phyloP scores from a whole-genome alignment of 2,113 vertebrate species.

The Polypterus senegalus region DNA sequence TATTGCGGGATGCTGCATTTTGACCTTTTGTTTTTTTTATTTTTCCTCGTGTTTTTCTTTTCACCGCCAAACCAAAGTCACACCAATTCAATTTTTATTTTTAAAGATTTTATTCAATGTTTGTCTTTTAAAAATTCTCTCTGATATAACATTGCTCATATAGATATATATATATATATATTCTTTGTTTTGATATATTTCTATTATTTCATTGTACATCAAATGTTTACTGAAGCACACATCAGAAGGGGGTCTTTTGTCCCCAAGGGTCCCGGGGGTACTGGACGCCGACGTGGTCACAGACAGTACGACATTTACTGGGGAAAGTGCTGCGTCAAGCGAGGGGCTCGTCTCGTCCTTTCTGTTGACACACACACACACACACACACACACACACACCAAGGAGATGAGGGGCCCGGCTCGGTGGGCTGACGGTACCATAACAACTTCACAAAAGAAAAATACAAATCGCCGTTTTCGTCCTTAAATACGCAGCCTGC shows the following conservation, averaged over 20 bases:
- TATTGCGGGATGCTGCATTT: too few species aligned
- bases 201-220: too few species aligned
- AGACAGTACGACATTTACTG: too few species aligned
- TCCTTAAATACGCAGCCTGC: constrained; percentile 17
- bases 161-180: constrained; percentile 58
- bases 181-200: neutral
- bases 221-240: constrained; percentile 34
- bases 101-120: constrained; percentile 45
- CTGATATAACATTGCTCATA: constrained; percentile 60
- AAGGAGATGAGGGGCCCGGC: constrained; percentile 4
- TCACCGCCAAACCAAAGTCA: constrained; percentile 16
- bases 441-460: constrained; percentile 24
- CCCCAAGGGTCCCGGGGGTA: too few species aligned
- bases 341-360: too few species aligned
- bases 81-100: constrained; percentile 35
- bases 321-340: too few species aligned
- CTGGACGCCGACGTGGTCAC: too few species aligned
- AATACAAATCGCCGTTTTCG: constrained; percentile 16
- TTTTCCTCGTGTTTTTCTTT: too few species aligned
- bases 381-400: too few species aligned
- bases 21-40: too few species aligned
- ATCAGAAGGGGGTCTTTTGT: constrained; percentile 23
- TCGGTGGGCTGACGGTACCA: constrained; percentile 24
- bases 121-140: constrained; percentile 73
- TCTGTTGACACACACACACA: too few species aligned